phyloP scores from a whole-genome alignment of 2,888 invertebrate species.

The Coenonympha arcania region DNA sequence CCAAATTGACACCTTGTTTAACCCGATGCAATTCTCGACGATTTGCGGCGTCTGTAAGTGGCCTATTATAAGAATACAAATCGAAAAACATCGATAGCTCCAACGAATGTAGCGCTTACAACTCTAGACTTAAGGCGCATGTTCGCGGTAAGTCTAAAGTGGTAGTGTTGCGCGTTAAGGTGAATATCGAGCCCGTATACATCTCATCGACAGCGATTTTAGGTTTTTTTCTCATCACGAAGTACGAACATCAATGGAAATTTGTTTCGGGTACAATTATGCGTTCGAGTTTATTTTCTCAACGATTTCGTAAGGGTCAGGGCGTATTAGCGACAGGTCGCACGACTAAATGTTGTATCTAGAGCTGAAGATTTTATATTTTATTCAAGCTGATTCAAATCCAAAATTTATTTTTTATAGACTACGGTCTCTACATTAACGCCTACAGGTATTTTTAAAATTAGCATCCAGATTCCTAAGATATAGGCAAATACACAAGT shows the following conservation, averaged over 20 bases:
- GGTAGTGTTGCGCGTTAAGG: slow-evolving; percentile 39
- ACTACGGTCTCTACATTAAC: too few relatives aligned
- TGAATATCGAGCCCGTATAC: slow-evolving; percentile 60
- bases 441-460: too few relatives aligned
- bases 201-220: slow-evolving; percentile 66
- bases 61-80: slow-evolving; percentile 63
- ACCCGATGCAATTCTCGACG: slow-evolving; percentile 65
- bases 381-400: too few relatives aligned
- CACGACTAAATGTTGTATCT: neutral
- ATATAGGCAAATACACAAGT: too few relatives aligned
- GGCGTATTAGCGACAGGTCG: neutral
- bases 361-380: neutral
- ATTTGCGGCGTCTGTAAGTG: slow-evolving; percentile 70
- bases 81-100: slow-evolving; percentile 20
- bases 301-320: slow-evolving; percentile 28
- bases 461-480: too few relatives aligned
- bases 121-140: slow-evolving; percentile 25
- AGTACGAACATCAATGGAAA: slow-evolving; percentile 65
- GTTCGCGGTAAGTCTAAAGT: slow-evolving; percentile 27
- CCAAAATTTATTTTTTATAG: too few relatives aligned
- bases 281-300: slow-evolving; percentile 59
- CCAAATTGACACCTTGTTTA: slow-evolving; percentile 74
- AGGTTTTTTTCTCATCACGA: slow-evolving; percentile 70
- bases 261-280: slow-evolving; percentile 69
- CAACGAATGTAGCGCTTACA: slow-evolving; percentile 32